Evolutionary conservation across 2,113 vertebrate genomes (phyloP), one percentile per base, ranked within the genome.

Genomic region (Sprattus sprattus): DNA sequence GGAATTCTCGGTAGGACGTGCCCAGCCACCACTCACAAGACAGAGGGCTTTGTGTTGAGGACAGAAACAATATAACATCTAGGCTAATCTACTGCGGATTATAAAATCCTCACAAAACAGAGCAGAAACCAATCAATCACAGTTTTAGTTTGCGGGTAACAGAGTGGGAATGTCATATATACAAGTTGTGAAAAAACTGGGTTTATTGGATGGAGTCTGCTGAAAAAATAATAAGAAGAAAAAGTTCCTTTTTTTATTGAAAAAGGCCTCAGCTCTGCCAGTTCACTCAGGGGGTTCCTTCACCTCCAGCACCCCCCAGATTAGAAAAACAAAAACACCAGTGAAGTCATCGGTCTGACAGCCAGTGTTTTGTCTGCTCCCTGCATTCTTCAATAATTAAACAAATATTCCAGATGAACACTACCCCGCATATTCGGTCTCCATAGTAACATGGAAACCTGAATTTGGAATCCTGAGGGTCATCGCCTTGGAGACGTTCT

Each of bases 31-130:
- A 83, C 82, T 80, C 16, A 86, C 81, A 82, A 86, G 67, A 87
- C 82, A 88, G 88, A 86, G 86, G 88, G 75, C 90, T 88, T 86
- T 89, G 57, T 88, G 67, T 87, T 86, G 87, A 82, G 82, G 81
- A 90, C 84, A 87, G 82, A 88, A 85, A 86, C 49, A 45, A 13
- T 83, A 13, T 83, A 84, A 86, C 45, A 22, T 81, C 83, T 85
- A 90, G 83, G 87, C 85, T 85, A 78, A 78, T 78, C 71, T 32
- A 78, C 25, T 4, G 13, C 10, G 28, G 32, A 39, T 32, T 78
- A 13, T 78, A 11, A 78, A 32, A 4, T 78, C 67, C 67, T 39
- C 28, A 39, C 71, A 78, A 78, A 78, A 78, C 71, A 78, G 25
- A 78, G 28, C 32, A 78, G 71, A 78, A 78, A 78, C 10, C 71